A percentile compares a stretch with the other conserved stretches of the same genome.
Conservation (phyloP, 2,888 invertebrate genomes). For the Hypolimnas misippus region DNA sequence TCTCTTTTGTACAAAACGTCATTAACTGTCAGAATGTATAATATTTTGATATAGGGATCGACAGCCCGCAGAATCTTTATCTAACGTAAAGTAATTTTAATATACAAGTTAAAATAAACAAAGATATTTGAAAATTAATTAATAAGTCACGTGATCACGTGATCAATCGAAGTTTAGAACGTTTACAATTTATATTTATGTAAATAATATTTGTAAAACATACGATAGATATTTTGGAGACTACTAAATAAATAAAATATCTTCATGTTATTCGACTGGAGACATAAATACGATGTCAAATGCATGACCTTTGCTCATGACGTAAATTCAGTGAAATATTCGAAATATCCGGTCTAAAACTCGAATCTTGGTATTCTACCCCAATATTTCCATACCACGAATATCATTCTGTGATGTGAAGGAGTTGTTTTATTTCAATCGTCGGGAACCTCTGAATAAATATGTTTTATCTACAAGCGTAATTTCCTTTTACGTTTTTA, state of each 20-base stretch:
- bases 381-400: conserved; percentile 4
- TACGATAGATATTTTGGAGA: background rate
- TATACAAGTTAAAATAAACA: too few species aligned
- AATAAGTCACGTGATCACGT: too few species aligned
- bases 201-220: background rate
- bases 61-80: too few species aligned
- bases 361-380: conserved; percentile 6
- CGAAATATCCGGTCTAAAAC: conserved; percentile 7
- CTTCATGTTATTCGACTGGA: background rate
- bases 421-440: background rate
- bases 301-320: conserved; percentile 7
- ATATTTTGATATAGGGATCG: too few species aligned
- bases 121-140: too few species aligned
- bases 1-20: too few species aligned
- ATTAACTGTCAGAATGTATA: too few species aligned
- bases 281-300: conserved; percentile 12
- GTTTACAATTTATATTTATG: background rate
- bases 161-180: too few species aligned
- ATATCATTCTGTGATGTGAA: background rate
- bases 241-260: conserved; percentile 4
- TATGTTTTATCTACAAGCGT: background rate
- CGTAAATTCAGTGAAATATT: conserved; percentile 9
- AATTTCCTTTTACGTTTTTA: background rate
- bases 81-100: too few species aligned
- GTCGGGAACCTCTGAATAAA: background rate